A percentile compares a stretch with the other conserved stretches of the same genome.
These are phyloP conservation scores for human (Homo sapiens) DNA, from an alignment of 2,113 vertebrate genomes.

Conservation along the genomic window DNA sequence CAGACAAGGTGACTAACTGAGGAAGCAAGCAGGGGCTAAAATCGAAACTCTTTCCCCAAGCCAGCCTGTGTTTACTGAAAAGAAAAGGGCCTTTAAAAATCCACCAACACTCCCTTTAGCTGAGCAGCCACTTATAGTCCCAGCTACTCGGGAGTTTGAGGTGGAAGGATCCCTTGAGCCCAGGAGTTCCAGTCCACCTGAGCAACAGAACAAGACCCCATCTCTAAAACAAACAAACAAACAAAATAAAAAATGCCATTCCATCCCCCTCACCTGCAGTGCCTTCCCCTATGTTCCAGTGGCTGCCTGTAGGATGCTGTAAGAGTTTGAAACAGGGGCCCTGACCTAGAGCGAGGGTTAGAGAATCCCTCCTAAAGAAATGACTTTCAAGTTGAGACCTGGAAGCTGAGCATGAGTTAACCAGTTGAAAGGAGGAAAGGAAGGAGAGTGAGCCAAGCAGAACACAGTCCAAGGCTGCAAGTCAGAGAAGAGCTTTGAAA, in stretches of 20 bases:
- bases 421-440: not conserved
- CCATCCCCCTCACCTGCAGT: rapidly evolving
- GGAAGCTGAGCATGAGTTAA: not conserved
- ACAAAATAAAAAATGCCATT: not conserved
- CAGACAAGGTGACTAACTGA: not conserved
- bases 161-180: not conserved
- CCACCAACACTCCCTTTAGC: not conserved
- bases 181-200: not conserved
- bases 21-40: not conserved
- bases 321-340: not conserved
- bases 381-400: not conserved
- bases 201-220: not conserved
- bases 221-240: not conserved
- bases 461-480: not conserved
- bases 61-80: not conserved
- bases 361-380: not conserved
- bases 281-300: not conserved
- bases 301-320: not conserved
- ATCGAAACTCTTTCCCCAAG: not conserved
- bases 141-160: not conserved
- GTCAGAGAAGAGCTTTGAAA: not conserved
- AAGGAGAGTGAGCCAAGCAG: not conserved
- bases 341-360: not conserved
- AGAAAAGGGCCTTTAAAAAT: not conserved
- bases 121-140: not conserved